A percentile compares a stretch with the other conserved stretches of the same genome.
Evolutionary conservation across 2,888 invertebrate genomes (phyloP).

Genomic region (Dynastes maya): DNA sequence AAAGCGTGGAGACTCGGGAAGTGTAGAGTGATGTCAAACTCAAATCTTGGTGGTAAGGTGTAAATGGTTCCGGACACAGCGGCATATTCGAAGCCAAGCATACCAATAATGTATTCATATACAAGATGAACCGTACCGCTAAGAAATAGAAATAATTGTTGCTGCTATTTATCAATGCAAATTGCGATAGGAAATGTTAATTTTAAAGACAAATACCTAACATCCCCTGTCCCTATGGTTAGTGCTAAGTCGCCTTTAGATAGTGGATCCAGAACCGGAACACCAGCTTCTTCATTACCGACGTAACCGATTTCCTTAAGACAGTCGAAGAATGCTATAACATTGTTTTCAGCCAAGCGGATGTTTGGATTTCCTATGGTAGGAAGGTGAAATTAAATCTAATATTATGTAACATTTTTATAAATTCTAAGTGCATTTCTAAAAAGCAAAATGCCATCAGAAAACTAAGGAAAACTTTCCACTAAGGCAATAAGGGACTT

Average conservation of each 20-base stretch:
- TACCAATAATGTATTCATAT: not conserved
- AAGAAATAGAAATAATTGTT: not conserved
- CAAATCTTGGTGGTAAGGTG: conserved; percentile 42
- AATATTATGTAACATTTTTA: not conserved
- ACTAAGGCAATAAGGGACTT: too few species aligned
- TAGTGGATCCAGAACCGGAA: not conserved
- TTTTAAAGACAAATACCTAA: not conserved
- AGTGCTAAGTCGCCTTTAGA: not conserved
- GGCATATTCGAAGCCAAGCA: not conserved
- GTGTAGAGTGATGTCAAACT: conserved; percentile 12
- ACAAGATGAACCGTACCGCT: not conserved
- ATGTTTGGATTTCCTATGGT: not conserved
- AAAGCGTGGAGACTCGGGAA: conserved; percentile 5
- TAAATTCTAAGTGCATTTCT: not conserved
- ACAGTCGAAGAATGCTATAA: not conserved
- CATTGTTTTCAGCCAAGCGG: not conserved
- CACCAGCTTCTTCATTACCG: not conserved
- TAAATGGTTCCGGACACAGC: conserved; percentile 17
- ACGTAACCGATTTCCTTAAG: not conserved
- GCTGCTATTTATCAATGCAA: not conserved
- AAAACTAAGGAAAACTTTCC: too few species aligned
- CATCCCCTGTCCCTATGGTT: not conserved
- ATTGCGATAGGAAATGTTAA: not conserved
- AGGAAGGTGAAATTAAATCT: not conserved
- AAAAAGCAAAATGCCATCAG: too few species aligned